phyloP scores from a whole-genome alignment of 1,140 invertebrate species.

The Brachionus plicatilis region DNA sequence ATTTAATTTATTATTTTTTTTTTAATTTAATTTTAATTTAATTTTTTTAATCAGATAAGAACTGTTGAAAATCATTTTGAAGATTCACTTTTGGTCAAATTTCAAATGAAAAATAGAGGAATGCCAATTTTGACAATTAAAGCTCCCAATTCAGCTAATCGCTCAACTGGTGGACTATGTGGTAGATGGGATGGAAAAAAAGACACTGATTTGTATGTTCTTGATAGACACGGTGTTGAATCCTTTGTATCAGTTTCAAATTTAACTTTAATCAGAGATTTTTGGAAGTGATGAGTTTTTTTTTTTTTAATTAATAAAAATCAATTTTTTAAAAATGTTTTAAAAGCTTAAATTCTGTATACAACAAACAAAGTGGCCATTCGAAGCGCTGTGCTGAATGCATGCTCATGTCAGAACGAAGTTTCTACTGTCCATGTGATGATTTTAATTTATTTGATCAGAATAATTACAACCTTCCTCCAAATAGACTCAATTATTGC shows the following conservation, averaged over 20 bases:
- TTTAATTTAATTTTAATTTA: background rate
- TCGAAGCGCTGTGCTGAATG: constrained; percentile 9
- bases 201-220: constrained; percentile 9
- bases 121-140: background rate
- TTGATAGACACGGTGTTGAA: constrained; percentile 22
- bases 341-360: background rate
- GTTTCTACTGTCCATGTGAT: constrained; percentile 37
- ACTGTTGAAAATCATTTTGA: background rate
- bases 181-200: background rate
- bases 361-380: background rate
- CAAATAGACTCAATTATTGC: background rate
- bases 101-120: background rate
- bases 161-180: background rate
- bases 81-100: background rate
- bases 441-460: constrained; percentile 21
- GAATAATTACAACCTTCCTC: background rate
- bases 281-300: background rate
- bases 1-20: background rate
- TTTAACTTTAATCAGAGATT: background rate
- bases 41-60: background rate
- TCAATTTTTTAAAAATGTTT: background rate
- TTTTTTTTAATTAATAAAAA: background rate
- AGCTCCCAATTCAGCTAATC: background rate
- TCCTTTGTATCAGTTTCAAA: background rate
- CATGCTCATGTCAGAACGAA: constrained; percentile 12